Conservation (phyloP, 2,888 invertebrate genomes). For the Agrochola litura region DNA sequence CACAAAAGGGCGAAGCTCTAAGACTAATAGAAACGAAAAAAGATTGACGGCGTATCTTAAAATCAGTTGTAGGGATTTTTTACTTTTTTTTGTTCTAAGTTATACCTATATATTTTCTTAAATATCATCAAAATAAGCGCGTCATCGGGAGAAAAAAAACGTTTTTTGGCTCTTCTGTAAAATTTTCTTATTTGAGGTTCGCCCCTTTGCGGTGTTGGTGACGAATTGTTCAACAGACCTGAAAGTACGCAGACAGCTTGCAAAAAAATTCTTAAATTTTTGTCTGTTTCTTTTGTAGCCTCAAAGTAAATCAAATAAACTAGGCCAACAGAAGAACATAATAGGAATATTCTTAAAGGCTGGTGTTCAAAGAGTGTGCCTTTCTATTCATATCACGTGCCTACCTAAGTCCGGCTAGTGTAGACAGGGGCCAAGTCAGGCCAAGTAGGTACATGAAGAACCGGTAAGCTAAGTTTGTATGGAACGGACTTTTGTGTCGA, state of each 20-base stretch:
- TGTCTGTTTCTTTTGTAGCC: background rate
- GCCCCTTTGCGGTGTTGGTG: too few relatives aligned
- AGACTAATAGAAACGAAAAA: too few relatives aligned
- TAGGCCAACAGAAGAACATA: constrained; percentile 35
- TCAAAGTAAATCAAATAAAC: constrained; percentile 41
- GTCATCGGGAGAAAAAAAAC: too few relatives aligned
- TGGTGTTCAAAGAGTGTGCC: constrained; percentile 41
- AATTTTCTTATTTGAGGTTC: too few relatives aligned
- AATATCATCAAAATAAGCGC: too few relatives aligned
- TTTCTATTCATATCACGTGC: constrained; percentile 63
- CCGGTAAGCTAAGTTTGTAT: constrained; percentile 14
- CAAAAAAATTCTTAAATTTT: background rate
- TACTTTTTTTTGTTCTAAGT: too few relatives aligned
- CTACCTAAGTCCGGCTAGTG: constrained; percentile 41
- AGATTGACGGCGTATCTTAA: too few relatives aligned
- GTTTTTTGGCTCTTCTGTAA: too few relatives aligned
- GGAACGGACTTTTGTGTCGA: constrained; percentile 42
- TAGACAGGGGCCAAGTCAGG: constrained; percentile 52
- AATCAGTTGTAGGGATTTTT: too few relatives aligned
- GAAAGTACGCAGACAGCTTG: background rate
- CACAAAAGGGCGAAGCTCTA: too few relatives aligned
- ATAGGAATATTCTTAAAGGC: constrained; percentile 51
- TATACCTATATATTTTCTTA: too few relatives aligned
- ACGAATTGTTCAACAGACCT: background rate
- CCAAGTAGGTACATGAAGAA: constrained; percentile 24